Base-by-base conservation (phyloP, 2,113 vertebrate species). In the Mungos mungo region DNA sequence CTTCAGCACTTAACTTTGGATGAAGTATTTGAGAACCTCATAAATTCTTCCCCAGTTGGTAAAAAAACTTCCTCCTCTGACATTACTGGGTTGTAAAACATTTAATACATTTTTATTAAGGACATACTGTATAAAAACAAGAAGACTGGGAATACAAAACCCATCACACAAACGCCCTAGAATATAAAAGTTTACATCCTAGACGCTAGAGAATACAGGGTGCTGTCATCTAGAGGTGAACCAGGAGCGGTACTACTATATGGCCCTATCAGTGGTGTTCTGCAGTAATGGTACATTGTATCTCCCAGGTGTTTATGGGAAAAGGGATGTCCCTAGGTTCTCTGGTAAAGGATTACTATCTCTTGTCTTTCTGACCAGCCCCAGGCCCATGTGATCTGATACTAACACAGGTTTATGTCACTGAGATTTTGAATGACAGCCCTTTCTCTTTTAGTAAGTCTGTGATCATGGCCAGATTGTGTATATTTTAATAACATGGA, bases 361-460 rank as follows among this genome's bases (percentile, higher is more conserved):
- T 94, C 6, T 60, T 87, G 29, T 86, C 92, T 76, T 84, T 76
- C 76, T 76, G 10, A 63, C 11, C 29, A 80, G 33, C 63, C 79
- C 35, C 57, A 60, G 65, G 19, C 27, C 52, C 38, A 0, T 72
- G 33, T 77, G 35, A 29, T 69, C 68, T 88, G 45, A 47, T 91
- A 11, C 18, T 52, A 47, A 71, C 33, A 50, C 33, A 85, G 19
- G 7, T 54, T 86, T 66, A 38, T 72, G 35, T 89, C 52, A 77
- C 41, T 84, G 45, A 79, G 77, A 54, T 90, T 97, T 86, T 68
- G 15, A 82, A 79, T 69, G 45, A 13, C 2, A 45, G 8, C 29
- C 72, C 45, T 85, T 65, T 0, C 33, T 80, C 33, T 97, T 98
- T 96, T 77, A 94, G 50, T 69, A 74, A 21, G 69, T 92, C 33